These are phyloP conservation scores for Eugnorisma glareosa DNA, from an alignment of 2,888 invertebrate species.

Conservation along the genomic window DNA sequence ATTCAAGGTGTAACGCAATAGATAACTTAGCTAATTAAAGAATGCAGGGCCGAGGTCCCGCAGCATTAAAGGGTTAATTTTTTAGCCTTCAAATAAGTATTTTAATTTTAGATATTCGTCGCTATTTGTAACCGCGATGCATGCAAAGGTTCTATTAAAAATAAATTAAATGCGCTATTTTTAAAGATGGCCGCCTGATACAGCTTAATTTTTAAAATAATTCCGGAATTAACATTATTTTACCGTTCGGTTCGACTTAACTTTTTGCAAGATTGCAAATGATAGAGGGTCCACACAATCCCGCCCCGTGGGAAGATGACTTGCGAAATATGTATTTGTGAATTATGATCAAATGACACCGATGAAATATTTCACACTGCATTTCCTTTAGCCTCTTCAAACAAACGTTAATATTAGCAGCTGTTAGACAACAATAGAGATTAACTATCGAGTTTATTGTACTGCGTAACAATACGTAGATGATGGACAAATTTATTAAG, in stretches of 20 bases:
- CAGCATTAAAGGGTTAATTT: constrained; percentile 45
- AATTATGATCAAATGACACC: constrained; percentile 54
- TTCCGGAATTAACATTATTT: constrained; percentile 31
- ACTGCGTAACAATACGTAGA: constrained; percentile 70
- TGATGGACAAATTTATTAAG: constrained; percentile 75
- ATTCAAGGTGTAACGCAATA: constrained; percentile 64
- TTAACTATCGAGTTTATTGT: constrained; percentile 67
- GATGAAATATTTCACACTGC: constrained; percentile 49
- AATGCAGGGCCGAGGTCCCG: constrained; percentile 49
- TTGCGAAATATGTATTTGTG: constrained; percentile 71
- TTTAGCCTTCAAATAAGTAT: constrained; percentile 50
- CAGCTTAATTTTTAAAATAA: constrained; percentile 34
- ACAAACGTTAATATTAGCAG: constrained; percentile 54
- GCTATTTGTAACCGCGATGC: constrained; percentile 58
- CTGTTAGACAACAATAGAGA: constrained; percentile 64
- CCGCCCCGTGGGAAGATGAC: constrained; percentile 82
- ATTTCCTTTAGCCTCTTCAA: constrained; percentile 47
- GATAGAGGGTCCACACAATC: constrained; percentile 58
- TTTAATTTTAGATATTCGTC: constrained; percentile 57
- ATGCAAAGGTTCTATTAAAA: constrained; percentile 54
- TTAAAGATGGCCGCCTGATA: constrained; percentile 15
- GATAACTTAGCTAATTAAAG: constrained; percentile 63
- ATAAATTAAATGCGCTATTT: constrained; percentile 34
- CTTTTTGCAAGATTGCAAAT: constrained; percentile 54
- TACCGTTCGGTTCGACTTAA: constrained; percentile 15